Evolutionary conservation across 2,797 vertebrate genomes (phyloP), one percentile per base, ranked within the genome.

Genomic region (Holocentrus rufus): DNA sequence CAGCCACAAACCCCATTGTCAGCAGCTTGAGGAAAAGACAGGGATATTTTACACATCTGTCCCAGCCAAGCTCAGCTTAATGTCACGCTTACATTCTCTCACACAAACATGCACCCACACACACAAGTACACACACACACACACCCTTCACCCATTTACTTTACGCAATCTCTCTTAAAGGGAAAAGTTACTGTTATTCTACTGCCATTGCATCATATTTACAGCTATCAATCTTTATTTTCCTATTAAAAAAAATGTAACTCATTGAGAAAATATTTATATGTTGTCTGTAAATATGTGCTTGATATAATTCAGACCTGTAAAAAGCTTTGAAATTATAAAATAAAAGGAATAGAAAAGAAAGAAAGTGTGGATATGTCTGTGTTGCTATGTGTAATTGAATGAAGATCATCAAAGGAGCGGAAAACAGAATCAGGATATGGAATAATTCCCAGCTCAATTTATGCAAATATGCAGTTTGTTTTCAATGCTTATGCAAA

Each of bases 1-100:
- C 74, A 71, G 72, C 79, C 74, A 68, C 87, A 76, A 73, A 70
- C 62, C 36, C 77, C 72, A 84, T 83, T 69, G 90, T 90, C 85
- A 83, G 79, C 69, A 85, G 72, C 80, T 67, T 44, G 7, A 39
- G 42, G 68, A 54, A 69, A 77, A 80, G 65, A 54, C 58, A 2
- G 56, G 63, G 23, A 79, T 74, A 80, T 84, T 84, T 86, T 64
- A 55, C 71, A 77, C 77, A 55, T 81, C 18, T 65, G 31, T 60
- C 71, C 39, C 2, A 42, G 78, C 55, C 65, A 73, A 63, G 72
- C 18, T 17, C 63, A 65, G 56, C 60, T 67, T 60, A 20, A 2
- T 7, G 17, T 79, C 76, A 69, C 56, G 34, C 59, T 56, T 20
- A 42, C 31, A n/a, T 56, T 72, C 18, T 58, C 18, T 61, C 42